Base-by-base conservation (phyloP, 1,140 invertebrate genomes). In the Halictus rubicundus region DNA sequence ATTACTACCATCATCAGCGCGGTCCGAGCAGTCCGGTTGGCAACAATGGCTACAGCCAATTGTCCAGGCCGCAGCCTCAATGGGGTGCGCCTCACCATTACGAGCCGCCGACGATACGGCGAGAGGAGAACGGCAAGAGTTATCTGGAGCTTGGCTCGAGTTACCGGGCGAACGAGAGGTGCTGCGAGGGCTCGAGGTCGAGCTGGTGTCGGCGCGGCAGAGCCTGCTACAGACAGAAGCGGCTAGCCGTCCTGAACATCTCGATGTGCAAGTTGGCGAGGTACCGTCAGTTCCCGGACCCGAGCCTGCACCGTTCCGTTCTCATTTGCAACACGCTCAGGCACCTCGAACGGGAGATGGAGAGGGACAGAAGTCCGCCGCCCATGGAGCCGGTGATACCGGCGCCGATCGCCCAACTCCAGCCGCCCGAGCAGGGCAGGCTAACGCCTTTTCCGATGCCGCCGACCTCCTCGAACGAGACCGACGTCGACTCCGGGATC, bases 241-340 rank as follows among this genome's bases (percentile, higher is more conserved):
- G 98, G 23, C 95, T 98, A 82, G 97, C 97, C 84, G 97, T 99
- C 83, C 95, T 98, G 86, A 98, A 98, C 89, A 95, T 98, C 61
- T 98, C 97, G 69, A 97, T 98, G 95, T 96, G 96, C 90, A 99
- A 99, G 93, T 93, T 99, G 75, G 97, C 97, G 80, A 94, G 97
- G 87, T 97, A 97, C 87, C 95, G 97, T 27, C 97, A 98, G 91
- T 97, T 96, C 79, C 96, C 96, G 4, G 98, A 99, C 90, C 97
- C 98, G 21, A 97, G 96, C 76, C 93, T 99, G n/a, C 95, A 97
- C 72, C 95, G 97, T 59, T 98, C 97, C 8, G 98, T 99, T 83
- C 95, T 99, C 59, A 98, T 99, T 84, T 98, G 97, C 93, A 99
- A 99, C 91, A 98, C 98, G 12, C 91, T 99, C 68, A 96, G 98